Conservation (phyloP, 2,888 invertebrate genomes). For the Boloria selene region DNA sequence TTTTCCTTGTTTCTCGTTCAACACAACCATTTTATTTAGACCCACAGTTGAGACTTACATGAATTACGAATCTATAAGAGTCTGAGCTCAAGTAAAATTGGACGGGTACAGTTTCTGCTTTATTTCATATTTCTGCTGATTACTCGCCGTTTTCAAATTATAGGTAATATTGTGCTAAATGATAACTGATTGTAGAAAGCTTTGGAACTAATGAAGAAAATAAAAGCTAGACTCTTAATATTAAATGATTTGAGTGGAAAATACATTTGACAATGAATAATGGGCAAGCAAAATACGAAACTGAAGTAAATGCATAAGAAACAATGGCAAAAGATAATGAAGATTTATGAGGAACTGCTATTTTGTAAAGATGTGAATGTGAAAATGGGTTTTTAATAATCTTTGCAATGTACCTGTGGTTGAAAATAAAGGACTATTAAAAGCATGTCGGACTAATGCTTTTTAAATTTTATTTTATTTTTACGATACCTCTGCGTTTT, state of each 20-base stretch:
- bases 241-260: conserved; percentile 26
- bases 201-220: conserved; percentile 37
- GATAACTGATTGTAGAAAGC: conserved; percentile 51
- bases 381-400: no score
- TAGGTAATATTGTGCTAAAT: conserved; percentile 54
- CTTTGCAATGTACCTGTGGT: no score
- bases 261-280: conserved; percentile 30
- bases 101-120: conserved; percentile 51
- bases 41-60: conserved; percentile 32
- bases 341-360: conserved; percentile 41
- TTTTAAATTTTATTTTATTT: no score
- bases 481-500: no score
- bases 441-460: no score
- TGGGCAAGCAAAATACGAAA: conserved; percentile 40
- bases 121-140: conserved; percentile 62
- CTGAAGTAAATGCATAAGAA: conserved; percentile 42
- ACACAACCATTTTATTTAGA: conserved; percentile 48
- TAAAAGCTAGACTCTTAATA: conserved; percentile 30
- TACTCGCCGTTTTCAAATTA: conserved; percentile 58
- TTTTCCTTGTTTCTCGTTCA: conserved; percentile 59
- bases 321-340: conserved; percentile 41
- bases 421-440: no score
- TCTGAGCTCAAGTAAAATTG: conserved; percentile 46
- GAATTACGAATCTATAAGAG: conserved; percentile 22
- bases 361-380: not conserved